These are phyloP conservation scores for Nemapogon koenigi DNA, from an alignment of 2,888 invertebrate species.

Conservation along the genomic window DNA sequence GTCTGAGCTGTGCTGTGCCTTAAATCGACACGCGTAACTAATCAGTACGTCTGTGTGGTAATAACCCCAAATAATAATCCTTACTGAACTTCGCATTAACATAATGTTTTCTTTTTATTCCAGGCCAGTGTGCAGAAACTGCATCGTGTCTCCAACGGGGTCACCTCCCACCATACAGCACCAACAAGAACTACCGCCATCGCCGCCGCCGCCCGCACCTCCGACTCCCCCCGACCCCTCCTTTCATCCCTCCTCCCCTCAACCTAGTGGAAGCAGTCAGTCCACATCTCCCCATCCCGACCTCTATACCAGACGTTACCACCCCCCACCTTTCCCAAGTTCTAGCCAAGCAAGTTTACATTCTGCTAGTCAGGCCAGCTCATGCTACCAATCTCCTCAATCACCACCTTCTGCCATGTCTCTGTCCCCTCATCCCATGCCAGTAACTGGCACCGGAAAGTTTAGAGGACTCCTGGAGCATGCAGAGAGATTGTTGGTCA, in stretches of 20 bases:
- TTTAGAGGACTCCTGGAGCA: constrained; percentile 52
- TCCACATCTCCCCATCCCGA: constrained; percentile 11
- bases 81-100: too few species aligned
- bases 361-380: constrained; percentile 45
- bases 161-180: constrained; percentile 49
- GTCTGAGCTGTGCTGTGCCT: too few species aligned
- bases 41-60: too few species aligned
- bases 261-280: constrained; percentile 12
- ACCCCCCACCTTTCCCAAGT: constrained; percentile 38
- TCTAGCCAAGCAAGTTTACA: constrained; percentile 38
- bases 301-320: constrained; percentile 37
- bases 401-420: constrained; percentile 38
- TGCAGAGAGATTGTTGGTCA: constrained; percentile 65
- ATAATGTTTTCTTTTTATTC: constrained; percentile 32
- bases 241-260: constrained; percentile 29
- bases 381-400: constrained; percentile 20
- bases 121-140: constrained; percentile 86
- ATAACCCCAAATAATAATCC: too few species aligned
- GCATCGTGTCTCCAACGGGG: constrained; percentile 68
- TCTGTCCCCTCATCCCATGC: constrained; percentile 42
- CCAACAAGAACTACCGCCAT: constrained; percentile 41
- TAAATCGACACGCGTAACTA: too few species aligned
- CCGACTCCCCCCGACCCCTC: constrained; percentile 49
- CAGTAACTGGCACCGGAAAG: constrained; percentile 35
- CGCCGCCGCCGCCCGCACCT: constrained; percentile 37